phyloP scores from a whole-genome alignment of 2,113 vertebrate genomes.

The Toxostoma redivivum region DNA sequence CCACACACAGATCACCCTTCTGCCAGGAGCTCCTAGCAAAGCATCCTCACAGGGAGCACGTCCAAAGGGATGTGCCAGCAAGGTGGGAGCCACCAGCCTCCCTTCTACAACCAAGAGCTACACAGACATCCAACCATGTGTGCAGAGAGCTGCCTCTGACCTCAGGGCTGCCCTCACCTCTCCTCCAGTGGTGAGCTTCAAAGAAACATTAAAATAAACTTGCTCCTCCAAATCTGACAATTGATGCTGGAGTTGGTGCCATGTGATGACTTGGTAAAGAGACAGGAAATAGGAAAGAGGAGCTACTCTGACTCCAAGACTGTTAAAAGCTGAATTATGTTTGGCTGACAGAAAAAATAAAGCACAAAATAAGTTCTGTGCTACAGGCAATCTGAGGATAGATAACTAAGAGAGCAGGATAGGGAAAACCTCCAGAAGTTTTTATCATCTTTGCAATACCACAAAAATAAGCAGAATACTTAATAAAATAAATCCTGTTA shows the following conservation, averaged over 20 bases:
- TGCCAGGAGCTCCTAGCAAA: background rate
- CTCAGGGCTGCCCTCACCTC: background rate
- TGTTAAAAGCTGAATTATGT: background rate
- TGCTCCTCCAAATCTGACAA: background rate
- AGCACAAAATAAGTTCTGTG: background rate
- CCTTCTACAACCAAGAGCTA: background rate
- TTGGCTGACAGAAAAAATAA: background rate
- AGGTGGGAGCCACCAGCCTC: background rate
- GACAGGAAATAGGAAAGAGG: background rate
- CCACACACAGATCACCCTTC: background rate
- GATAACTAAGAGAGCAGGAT: background rate
- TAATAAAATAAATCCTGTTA: background rate
- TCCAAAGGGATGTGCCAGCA: background rate
- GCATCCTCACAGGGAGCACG: background rate
- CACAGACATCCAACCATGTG: fast-evolving
- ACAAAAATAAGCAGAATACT: background rate
- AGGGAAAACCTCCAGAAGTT: background rate
- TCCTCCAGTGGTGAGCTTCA: background rate
- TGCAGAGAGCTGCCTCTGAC: background rate
- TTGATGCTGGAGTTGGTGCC: background rate
- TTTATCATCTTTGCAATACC: background rate
- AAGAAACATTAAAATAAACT: background rate
- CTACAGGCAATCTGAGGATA: background rate
- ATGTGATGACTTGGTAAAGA: background rate
- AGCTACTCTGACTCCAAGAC: background rate